A percentile compares a stretch with the other conserved stretches of the same genome.
phyloP scores from a whole-genome alignment of 2,797 vertebrate species.

The Brachymystax lenok region DNA sequence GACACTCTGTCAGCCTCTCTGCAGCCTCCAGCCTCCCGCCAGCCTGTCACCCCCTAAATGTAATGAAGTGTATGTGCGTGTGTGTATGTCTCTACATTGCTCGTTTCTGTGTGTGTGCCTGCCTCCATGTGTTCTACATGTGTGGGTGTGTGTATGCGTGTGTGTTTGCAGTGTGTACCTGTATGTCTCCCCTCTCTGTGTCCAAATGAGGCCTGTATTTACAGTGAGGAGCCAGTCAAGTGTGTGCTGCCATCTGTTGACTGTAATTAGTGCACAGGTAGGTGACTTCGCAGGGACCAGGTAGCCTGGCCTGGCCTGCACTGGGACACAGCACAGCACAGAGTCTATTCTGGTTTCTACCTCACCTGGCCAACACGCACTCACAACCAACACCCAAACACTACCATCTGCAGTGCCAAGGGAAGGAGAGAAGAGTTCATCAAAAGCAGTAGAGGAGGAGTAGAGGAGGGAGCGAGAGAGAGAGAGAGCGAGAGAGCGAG shows the following conservation, averaged over 20 bases:
- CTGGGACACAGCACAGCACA: neutral
- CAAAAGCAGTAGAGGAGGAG: neutral
- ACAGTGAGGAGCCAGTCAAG: conserved; percentile 54
- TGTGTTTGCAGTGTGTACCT: neutral
- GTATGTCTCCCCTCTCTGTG: neutral
- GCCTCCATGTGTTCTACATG: neutral
- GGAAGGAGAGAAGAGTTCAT: neutral
- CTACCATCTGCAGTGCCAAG: neutral
- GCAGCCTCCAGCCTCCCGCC: neutral
- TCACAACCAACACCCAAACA: neutral
- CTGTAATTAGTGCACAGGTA: conserved; percentile 59
- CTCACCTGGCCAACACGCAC: neutral
- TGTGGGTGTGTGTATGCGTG: neutral
- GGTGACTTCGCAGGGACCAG: conserved; percentile 39
- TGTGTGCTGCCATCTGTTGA: conserved; percentile 53
- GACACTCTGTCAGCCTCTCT: conserved; percentile 1
- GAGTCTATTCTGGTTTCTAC: neutral
- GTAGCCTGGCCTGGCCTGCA: neutral
- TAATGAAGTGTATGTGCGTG: neutral
- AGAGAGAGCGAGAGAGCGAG: neutral
- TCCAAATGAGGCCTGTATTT: conserved; percentile 43
- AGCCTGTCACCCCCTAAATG: neutral
- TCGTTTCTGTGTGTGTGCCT: neutral
- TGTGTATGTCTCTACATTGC: neutral
- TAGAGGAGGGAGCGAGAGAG: neutral